phyloP scores from a whole-genome alignment of 92 coral and sea anemone genomes.

The Desmophyllum pertusum region DNA sequence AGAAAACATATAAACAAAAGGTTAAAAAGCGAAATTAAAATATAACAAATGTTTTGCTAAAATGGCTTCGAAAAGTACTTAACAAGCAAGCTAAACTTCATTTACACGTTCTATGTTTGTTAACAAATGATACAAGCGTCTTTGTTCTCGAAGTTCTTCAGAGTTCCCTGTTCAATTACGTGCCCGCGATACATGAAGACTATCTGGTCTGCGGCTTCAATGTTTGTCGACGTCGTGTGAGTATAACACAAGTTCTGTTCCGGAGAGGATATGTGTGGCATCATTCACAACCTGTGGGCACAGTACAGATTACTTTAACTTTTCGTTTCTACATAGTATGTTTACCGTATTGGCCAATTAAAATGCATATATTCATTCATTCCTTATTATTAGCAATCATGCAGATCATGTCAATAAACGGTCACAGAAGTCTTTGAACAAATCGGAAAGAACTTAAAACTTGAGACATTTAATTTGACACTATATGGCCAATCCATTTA shows the following conservation, averaged over 20 bases:
- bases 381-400: no score
- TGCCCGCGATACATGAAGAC: conserved; percentile 85
- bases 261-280: conserved; percentile 54
- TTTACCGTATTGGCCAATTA: background rate
- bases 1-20: background rate
- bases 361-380: no score
- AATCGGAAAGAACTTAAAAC: no score
- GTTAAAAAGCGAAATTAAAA: background rate
- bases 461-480: no score
- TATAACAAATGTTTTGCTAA: background rate
- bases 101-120: conserved; percentile 41
- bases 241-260: conserved; percentile 75
- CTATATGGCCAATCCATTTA: no score
- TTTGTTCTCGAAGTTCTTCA: conserved; percentile 60
- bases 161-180: conserved; percentile 85
- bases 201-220: conserved; percentile 81
- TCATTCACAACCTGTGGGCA: conserved; percentile 70
- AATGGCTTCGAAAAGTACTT: background rate
- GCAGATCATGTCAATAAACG: no score
- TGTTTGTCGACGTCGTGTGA: conserved; percentile 80
- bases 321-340: background rate
- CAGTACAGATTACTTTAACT: background rate
- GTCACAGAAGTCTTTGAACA: no score
- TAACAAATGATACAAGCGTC: conserved; percentile 60
- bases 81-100: conserved; percentile 21